Evolutionary conservation across 2,113 vertebrate genomes (phyloP).

Genomic region (Seriola rivoliana): DNA sequence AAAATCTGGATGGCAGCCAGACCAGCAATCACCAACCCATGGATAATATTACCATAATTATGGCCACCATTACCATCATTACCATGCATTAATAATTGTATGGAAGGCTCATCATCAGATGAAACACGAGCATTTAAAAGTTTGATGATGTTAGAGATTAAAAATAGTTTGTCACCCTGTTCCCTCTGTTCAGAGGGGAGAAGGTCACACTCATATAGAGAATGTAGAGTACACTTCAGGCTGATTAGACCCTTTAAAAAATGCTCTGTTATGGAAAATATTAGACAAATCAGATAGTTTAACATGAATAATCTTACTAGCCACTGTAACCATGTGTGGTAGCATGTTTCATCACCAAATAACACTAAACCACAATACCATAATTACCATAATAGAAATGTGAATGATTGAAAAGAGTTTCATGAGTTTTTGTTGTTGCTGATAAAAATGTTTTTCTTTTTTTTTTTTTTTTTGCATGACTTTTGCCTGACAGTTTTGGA

Average conservation of each 20-base stretch:
- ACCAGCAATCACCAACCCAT: not conserved
- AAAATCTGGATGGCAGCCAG: not conserved
- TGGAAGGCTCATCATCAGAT: not conserved
- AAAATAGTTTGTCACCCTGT: not conserved
- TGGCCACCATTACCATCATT: not conserved
- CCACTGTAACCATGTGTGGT: not conserved
- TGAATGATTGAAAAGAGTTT: not conserved
- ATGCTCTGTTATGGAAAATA: not conserved
- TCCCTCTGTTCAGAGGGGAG: too few species aligned
- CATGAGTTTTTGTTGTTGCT: not conserved
- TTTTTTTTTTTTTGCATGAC: not conserved
- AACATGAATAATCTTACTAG: not conserved
- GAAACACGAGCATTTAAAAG: not conserved
- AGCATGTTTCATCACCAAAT: not conserved
- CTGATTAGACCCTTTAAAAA: not conserved
- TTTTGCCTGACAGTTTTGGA: not conserved
- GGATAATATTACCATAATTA: too few species aligned
- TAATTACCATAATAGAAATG: not conserved
- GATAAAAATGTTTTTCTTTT: not conserved
- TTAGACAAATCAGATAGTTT: not conserved
- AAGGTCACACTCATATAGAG: not conserved
- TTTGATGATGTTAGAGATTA: not conserved
- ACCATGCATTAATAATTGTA: not conserved
- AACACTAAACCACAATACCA: not conserved
- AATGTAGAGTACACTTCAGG: not conserved